phyloP scores from a whole-genome alignment of 2,888 invertebrate species.

The Liodrosophila aerea region DNA sequence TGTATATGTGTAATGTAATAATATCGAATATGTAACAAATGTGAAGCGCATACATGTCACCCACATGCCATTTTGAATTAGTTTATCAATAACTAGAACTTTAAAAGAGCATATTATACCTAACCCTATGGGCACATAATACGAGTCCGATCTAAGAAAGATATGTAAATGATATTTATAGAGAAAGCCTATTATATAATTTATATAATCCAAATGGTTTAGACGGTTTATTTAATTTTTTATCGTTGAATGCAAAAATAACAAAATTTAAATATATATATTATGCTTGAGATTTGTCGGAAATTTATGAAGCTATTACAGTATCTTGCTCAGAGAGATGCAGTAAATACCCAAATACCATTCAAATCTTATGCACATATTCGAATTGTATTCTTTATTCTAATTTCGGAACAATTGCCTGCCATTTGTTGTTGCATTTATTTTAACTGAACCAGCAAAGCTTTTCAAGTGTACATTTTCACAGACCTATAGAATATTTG shows the following conservation, averaged over 20 bases:
- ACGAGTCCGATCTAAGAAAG: constrained; percentile 54
- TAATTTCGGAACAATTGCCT: constrained; percentile 26
- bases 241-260: no score
- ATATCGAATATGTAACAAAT: constrained; percentile 58
- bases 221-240: constrained; percentile 51
- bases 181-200: constrained; percentile 60
- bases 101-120: not conserved
- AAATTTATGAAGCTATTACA: no score
- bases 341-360: constrained; percentile 18
- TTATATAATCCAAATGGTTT: constrained; percentile 69
- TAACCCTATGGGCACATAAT: constrained; percentile 27
- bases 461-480: constrained; percentile 70
- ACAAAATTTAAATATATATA: no score
- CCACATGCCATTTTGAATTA: constrained; percentile 75
- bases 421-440: constrained; percentile 46
- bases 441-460: constrained; percentile 53
- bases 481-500: constrained; percentile 57
- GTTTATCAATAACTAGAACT: constrained; percentile 56
- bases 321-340: no score
- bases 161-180: constrained; percentile 63
- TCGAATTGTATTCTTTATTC: no score
- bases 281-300: constrained; percentile 61
- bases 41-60: constrained; percentile 64
- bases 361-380: constrained; percentile 37
- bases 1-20: constrained; percentile 63